Evolutionary conservation across 2,888 invertebrate species (phyloP), one percentile per base, ranked within the genome.

Genomic region (Ethmia dodecea): DNA sequence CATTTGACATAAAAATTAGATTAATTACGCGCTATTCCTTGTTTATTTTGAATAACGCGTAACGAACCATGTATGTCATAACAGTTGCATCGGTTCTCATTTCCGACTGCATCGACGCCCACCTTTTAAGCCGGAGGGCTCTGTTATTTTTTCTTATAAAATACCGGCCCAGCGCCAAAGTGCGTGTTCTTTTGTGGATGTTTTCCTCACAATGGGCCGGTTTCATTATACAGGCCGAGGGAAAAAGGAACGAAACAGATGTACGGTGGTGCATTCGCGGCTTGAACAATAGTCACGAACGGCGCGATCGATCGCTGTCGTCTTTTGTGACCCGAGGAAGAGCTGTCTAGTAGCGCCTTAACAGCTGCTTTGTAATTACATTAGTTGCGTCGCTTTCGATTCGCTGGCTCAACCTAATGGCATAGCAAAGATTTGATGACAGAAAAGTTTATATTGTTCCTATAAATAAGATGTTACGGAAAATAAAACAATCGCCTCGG

Each of bases 161-260:
- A 77, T 71, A 69, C 69, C 50, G 56, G 52, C 52, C 55, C 57
- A 64, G 54, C 54, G 56, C 64, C 64, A 61, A 67, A 69, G 74
- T 78, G 74, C 73, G 80, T 78, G 79, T 70, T 77, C 83, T 72
- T 84, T 84, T 84, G 84, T 83, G 55, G 75, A 71, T 66, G 70
- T 70, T 74, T 73, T 59, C 63, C 60, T 69, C 67, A 81, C 80
- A 83, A 83, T 80, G 71, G 72, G 65, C 64, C 68, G 76, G 77
- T 75, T 78, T 78, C 75, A 80, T 83, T 83, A 80, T 79, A 71
- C 76, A 70, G 69, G 69, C 60, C 65, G 65, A 70, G 65, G 71
- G 63, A 76, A 78, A 80, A 81, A 81, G 72, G 68, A 81, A 80
- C 69, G 78, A 75, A 79, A 81, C 84, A 86, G 83, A 84, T 84